Evolutionary conservation across 2,888 invertebrate genomes (phyloP).

Genomic region (Drosophila emarginata): DNA sequence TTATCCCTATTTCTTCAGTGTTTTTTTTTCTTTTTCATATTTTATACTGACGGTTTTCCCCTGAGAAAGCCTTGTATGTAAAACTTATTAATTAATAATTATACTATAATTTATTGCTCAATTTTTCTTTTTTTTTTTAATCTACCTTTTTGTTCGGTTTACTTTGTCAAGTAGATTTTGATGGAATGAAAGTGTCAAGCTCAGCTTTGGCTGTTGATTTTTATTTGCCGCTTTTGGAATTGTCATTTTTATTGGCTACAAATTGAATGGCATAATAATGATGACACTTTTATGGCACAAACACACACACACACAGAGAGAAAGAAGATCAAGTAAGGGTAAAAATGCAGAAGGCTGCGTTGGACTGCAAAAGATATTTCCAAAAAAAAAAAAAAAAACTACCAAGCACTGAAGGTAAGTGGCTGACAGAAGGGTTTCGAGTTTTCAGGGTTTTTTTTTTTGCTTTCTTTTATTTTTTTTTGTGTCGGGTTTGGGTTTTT

Average conservation of each 20-base stretch:
- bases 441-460: background rate
- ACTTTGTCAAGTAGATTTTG: conserved; percentile 2
- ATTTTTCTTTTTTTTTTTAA: background rate
- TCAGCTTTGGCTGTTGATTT: background rate
- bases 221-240: conserved; percentile 10
- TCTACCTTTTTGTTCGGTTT: background rate
- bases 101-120: background rate
- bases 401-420: conserved; percentile 5
- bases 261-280: conserved; percentile 40
- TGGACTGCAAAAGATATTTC: conserved; percentile 6
- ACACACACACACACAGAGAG: conserved; percentile 23
- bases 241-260: conserved; percentile 43
- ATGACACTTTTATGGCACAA: conserved; percentile 51
- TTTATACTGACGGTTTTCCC: background rate
- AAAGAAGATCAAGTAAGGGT: background rate
- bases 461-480: background rate
- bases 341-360: conserved; percentile 1
- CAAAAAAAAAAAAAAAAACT: conserved; percentile 1
- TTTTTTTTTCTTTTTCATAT: background rate
- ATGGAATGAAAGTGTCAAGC: background rate
- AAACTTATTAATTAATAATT: background rate
- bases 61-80: background rate
- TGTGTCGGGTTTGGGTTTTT: conserved; percentile 50
- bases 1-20: background rate
- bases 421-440: conserved; percentile 10